Conservation (phyloP, 2,797 vertebrate genomes). For the Holocentrus rufus region DNA sequence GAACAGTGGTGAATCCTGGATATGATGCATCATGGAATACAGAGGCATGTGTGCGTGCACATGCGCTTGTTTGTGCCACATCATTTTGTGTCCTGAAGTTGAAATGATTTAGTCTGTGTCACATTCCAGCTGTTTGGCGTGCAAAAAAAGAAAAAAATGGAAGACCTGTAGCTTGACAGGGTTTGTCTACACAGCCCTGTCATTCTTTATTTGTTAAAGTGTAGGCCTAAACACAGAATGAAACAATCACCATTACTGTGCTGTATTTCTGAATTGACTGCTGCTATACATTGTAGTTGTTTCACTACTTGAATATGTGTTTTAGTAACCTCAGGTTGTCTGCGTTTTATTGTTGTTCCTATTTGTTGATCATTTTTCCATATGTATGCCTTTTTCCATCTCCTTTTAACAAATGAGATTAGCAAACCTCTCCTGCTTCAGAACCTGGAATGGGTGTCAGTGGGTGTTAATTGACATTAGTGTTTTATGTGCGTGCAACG, state of each 20-base stretch:
- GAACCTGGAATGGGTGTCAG: constrained; percentile 73
- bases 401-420: constrained; percentile 83
- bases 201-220: constrained; percentile 80
- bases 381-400: constrained; percentile 89
- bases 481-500: constrained; percentile 49
- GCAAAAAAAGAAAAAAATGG: constrained; percentile 72
- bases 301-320: constrained; percentile 98
- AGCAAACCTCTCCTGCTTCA: constrained; percentile 82
- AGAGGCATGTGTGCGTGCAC: constrained; percentile 56
- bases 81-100: constrained; percentile 85
- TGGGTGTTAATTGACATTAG: constrained; percentile 56
- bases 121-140: constrained; percentile 98
- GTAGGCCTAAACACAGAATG: constrained; percentile 44
- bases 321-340: constrained; percentile 97
- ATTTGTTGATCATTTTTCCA: constrained; percentile 46
- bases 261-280: constrained; percentile 90
- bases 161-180: constrained; percentile 84
- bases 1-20: constrained; percentile 31
- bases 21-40: constrained; percentile 79
- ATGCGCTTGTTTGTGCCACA: constrained; percentile 72
- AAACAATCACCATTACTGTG: constrained; percentile 84
- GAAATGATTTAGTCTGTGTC: constrained; percentile 88
- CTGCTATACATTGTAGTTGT: constrained; percentile 94
- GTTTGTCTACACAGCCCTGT: constrained; percentile 76
- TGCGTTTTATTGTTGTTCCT: constrained; percentile 88